Base-by-base conservation (phyloP, 2,797 vertebrate species). In the Thunnus albacares region DNA sequence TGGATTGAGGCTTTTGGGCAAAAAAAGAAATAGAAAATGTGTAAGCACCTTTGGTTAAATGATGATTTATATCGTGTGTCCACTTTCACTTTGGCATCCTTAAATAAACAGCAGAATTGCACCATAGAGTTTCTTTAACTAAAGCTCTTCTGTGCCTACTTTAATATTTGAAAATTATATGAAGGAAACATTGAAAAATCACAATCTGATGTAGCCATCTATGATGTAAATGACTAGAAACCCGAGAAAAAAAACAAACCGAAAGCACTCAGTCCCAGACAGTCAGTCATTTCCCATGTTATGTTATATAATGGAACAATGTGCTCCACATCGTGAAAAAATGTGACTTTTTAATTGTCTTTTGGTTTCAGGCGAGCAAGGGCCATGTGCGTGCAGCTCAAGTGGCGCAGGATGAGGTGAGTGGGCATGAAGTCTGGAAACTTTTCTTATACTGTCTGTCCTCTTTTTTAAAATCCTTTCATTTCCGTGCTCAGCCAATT, bases 321-420 rank as follows among this genome's bases (percentile, higher is more conserved):
- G 14, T 60, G 52, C 70, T 71, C 26, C 49, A 8, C 33, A 59
- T 43, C 17, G 17, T 28, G 13, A 57, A 1, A 28, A 49, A 17
- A 64, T 57, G 1, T 77, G 45, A 80, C 66, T 53, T 65, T 38
- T 77, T 43, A 11, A 52, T 53, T 85, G 2, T 83, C 58, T 38
- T 66, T 20, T 81, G 52, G 14, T 92, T 93, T 77, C 71, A 99
- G 98, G 97, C 96, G 24, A 97, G 94, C 15, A 95, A 97, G 33
- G 86, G 93, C 58, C 96, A 98, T 66, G 89, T 94, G 79, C 96
- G 96, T 85, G 96, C 97, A 47, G 97, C 97, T 65, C 98, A 99
- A 77, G 95, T 99, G 79, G 98, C 98, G 2, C 97, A 99, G 82
- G 98, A 99, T 87, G 98, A 98, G 96, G 98, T 98, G 82, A 94